Evolutionary conservation across 2,797 vertebrate species (phyloP).

Genomic region (Vespertilio murinus): DNA sequence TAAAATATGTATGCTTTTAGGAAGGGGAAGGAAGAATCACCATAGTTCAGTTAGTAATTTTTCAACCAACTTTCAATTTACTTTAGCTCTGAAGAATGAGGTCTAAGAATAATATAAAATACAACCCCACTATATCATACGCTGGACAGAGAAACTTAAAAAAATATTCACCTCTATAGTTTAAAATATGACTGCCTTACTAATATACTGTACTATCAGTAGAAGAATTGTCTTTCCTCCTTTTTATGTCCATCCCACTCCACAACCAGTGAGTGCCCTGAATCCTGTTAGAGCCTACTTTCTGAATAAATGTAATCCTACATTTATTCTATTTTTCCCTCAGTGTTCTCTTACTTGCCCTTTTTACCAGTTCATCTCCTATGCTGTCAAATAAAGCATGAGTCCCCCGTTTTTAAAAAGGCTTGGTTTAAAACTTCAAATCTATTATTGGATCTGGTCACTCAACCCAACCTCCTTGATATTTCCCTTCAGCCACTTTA

Average conservation of each 20-base stretch:
- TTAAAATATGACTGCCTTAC: neutral
- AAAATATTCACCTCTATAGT: neutral
- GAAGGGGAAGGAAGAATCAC: constrained; percentile 47
- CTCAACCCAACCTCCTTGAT: constrained; percentile 41
- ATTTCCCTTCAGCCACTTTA: constrained; percentile 55
- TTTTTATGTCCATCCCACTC: neutral
- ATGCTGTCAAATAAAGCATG: constrained; percentile 53
- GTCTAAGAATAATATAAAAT: constrained; percentile 52
- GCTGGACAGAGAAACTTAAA: neutral
- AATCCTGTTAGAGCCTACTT: neutral
- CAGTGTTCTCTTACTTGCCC: neutral
- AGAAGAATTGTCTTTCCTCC: neutral
- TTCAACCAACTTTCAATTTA: constrained; percentile 69
- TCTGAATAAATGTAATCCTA: neutral
- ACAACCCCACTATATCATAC: constrained; percentile 19
- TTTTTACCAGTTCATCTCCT: constrained; percentile 25
- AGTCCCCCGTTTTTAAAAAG: constrained; percentile 31
- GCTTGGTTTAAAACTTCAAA: constrained; percentile 45
- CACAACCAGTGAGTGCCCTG: neutral
- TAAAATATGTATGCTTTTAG: constrained; percentile 66
- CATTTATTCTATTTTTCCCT: neutral
- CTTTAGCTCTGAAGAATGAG: constrained; percentile 60
- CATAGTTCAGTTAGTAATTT: constrained; percentile 67
- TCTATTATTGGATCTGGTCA: constrained; percentile 56
- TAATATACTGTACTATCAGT: neutral